Evolutionary conservation across 2,113 vertebrate species (phyloP), one percentile per base, ranked within the genome.

Genomic region (Heterotilapia buettikoferi): DNA sequence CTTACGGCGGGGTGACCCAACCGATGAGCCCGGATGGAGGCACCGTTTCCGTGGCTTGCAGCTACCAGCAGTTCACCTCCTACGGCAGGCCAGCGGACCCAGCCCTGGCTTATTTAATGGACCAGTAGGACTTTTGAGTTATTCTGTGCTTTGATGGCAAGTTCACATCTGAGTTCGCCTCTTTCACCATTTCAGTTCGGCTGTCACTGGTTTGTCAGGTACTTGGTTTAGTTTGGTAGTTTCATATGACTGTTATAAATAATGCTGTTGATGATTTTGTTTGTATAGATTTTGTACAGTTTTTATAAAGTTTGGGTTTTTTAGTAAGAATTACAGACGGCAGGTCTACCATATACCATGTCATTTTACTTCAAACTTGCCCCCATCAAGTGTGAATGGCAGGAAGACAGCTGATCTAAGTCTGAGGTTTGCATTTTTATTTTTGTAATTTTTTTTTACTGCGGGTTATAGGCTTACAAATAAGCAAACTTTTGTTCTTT

Each of bases 21-120:
- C 95, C 95, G 1, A 16, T 93, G 88, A 96, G 95, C 66, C 95
- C 96, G 3, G 92, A 93, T 6, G 91, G 91, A 21, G 90, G 89
- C 86, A 82, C 87, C 5, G 90, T 92, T 3, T 89, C 95, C 4
- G 18, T 95, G 29, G 82, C 83, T 0, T 89, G 88, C 56, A 91
- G n/a, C 78, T 96, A 93, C 88, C 91, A 87, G 47, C 95, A 94
- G 73, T 84, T 92, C 45, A 83, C 84, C 18, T 86, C 92, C 4
- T 94, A 89, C 2, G 71, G 53, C 1, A 80, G 91, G 10, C 94
- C 90, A 1, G 40, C 87, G 6, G 96, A 95, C 50, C 79, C 87
- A 36, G 83, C 89, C 2, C 56, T 92, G 1, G n/a, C n/a, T 6
- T 89, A 93, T 59, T 68, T 89, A 12, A 89, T 88, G 24, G 91